These are phyloP conservation scores for Lasioglossum oenotherae DNA, from an alignment of 2,888 invertebrate species.

Conservation along the genomic window DNA sequence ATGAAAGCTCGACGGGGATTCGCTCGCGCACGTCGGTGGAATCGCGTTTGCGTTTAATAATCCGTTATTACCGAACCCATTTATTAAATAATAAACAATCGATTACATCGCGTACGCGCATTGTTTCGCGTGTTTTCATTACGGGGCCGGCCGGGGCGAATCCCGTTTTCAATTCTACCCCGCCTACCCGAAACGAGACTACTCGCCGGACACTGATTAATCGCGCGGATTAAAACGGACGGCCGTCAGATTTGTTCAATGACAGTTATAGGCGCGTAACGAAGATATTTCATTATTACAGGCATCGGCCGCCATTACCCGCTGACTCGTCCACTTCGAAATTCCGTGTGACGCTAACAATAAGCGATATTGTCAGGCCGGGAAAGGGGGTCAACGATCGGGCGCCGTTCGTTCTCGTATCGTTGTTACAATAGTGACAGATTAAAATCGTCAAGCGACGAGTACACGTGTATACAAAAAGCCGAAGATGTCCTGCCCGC, in stretches of 20 bases:
- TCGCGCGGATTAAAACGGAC: slow-evolving; percentile 44
- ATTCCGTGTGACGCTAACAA: slow-evolving; percentile 38
- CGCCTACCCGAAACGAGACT: slow-evolving; percentile 13
- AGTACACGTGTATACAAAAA: not conserved
- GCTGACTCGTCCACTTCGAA: slow-evolving; percentile 35
- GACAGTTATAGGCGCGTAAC: slow-evolving; percentile 39
- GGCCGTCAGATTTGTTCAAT: slow-evolving; percentile 41
- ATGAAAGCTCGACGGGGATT: not conserved
- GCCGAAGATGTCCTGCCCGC: slow-evolving; percentile 28
- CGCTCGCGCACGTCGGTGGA: not conserved
- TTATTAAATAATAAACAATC: slow-evolving; percentile 15
- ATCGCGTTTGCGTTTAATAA: slow-evolving; percentile 10
- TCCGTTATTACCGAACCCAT: not conserved
- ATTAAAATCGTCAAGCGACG: slow-evolving; percentile 19
- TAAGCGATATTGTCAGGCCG: slow-evolving; percentile 42
- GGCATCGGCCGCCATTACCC: slow-evolving; percentile 36
- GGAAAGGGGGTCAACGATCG: slow-evolving; percentile 39
- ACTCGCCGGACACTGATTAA: slow-evolving; percentile 40
- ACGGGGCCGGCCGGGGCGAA: not conserved
- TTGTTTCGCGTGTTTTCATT: slow-evolving; percentile 18
- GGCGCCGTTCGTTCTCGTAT: not conserved
- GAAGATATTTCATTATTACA: slow-evolving; percentile 58
- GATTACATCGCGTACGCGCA: not conserved
- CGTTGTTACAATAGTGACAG: slow-evolving; percentile 18
- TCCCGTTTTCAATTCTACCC: slow-evolving; percentile 16